These are phyloP conservation scores for Euphonia xanthogaster DNA, from an alignment of 2,797 vertebrate species.

Conservation along the genomic window DNA sequence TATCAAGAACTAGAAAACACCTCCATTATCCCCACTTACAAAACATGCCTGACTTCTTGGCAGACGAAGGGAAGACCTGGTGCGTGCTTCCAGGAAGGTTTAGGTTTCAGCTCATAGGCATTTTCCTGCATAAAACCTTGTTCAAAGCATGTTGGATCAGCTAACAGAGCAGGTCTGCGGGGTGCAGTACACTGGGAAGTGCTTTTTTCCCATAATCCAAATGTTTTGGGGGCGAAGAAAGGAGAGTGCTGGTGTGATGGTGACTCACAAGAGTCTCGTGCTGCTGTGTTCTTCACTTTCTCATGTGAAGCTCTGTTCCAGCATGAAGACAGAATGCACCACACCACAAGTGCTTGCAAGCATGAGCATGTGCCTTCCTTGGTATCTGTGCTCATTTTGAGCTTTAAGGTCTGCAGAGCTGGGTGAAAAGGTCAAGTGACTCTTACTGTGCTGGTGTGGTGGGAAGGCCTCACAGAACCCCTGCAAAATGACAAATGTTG, in stretches of 20 bases:
- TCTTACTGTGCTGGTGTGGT: background rate
- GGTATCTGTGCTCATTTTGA: background rate
- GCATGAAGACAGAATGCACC: background rate
- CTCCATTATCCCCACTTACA: background rate
- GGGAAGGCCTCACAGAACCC: background rate
- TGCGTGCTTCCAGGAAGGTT: background rate
- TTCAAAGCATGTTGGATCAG: background rate
- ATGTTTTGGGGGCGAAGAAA: background rate
- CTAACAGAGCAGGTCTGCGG: background rate
- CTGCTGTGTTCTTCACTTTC: background rate
- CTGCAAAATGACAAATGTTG: background rate
- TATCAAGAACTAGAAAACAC: background rate
- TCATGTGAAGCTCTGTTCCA: background rate
- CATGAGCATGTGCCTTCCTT: background rate
- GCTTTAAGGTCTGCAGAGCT: background rate
- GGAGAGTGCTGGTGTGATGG: background rate
- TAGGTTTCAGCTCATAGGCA: background rate
- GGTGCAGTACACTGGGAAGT: background rate
- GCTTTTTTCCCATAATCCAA: background rate
- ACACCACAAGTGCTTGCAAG: accelerated
- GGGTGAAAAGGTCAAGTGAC: background rate
- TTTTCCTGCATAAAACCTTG: background rate
- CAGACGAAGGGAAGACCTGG: background rate
- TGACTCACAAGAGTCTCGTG: background rate
- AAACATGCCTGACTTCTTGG: background rate